Evolutionary conservation across 2,113 vertebrate genomes (phyloP).

Genomic region (Nanger granti): DNA sequence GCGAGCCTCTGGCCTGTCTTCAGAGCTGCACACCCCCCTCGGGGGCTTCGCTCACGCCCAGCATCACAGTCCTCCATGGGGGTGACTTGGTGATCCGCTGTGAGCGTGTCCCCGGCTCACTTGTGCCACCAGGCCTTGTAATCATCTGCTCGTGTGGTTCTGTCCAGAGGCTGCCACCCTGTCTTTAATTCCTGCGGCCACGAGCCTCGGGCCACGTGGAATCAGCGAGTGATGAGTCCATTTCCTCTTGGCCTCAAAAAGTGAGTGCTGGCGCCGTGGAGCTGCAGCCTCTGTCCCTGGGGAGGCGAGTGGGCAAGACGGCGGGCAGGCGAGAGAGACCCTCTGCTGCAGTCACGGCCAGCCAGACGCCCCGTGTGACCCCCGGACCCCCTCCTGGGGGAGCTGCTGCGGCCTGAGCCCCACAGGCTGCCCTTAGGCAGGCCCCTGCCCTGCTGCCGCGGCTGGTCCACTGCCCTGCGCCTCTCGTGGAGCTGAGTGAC

Average conservation of each 20-base stretch:
- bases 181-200: not conserved
- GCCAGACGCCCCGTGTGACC: rapidly evolving
- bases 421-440: not conserved
- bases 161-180: not conserved
- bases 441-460: not conserved
- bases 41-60: not conserved
- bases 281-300: not conserved
- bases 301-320: not conserved
- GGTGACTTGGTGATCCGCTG: not conserved
- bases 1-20: not conserved
- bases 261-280: not conserved
- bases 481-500: not conserved
- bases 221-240: not conserved
- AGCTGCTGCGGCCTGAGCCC: not conserved
- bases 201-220: not conserved
- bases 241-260: not conserved
- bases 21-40: not conserved
- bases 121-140: not conserved
- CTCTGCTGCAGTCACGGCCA: not conserved
- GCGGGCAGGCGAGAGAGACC: not conserved
- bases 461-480: not conserved
- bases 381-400: not conserved
- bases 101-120: not conserved
- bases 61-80: not conserved
- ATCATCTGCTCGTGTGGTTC: not conserved